Evolutionary conservation across 2,888 invertebrate genomes (phyloP), one percentile per base, ranked within the genome.

Genomic region (Cataglyphis albicans): DNA sequence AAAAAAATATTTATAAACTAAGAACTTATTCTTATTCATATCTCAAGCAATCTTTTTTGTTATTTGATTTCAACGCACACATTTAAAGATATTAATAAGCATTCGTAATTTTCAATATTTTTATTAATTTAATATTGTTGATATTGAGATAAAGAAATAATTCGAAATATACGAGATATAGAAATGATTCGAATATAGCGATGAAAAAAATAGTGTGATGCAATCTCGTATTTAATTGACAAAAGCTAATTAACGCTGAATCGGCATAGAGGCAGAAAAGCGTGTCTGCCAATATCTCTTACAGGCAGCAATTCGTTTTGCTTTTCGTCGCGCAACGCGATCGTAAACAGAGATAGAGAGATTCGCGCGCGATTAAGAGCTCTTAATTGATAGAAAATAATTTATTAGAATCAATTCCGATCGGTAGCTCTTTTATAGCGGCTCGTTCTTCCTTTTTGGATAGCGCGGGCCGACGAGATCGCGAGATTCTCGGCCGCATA

Each of bases 331-430:
- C 41, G 67, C 57, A 70, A 70, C 78, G 59, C 78, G 70, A 80
- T 80, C 78, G 35, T 35, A 61, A 35, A 25, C 59, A 59, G 52
- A 78, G 78, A 78, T 78, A 59, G 41, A 44, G 25, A 80, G 44
- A 35, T 44, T 70, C 70, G 52, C n/a, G 12, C 41, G n/a, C 52
- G 78, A 80, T 80, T 80, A 80, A 80, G n/a, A 52, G 59, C 78
- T 21, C 59, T 80, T 80, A 80, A 80, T 80, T 80, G 78, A 80
- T 80, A 70, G 78, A 70, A 70, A 70, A 70, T 80, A 80, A 80
- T 80, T 80, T 80, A 80, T 70, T 80, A 70, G 68, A 80, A 80
- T 80, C 78, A 80, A 80, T 80, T 80, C 78, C 68, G 68, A 57
- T 67, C 76, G 57, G 63, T 68, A 80, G 78, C 78, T 80, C 78